A percentile compares a stretch with the other conserved stretches of the same genome.
Conservation (phyloP, 1,140 invertebrate species). For the Lepeophtheirus salmonis region DNA sequence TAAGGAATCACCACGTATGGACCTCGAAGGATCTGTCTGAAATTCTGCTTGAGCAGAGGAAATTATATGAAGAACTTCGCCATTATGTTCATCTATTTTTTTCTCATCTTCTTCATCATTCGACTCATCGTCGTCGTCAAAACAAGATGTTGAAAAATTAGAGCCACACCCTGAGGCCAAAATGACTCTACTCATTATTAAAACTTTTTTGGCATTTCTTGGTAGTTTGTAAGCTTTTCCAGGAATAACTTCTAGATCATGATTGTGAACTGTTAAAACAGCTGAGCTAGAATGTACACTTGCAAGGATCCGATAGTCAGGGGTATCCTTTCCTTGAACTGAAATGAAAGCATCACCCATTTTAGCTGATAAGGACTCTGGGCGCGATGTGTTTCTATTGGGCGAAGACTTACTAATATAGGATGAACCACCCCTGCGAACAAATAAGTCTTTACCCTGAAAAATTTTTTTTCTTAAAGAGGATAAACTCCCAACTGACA, state of each 20-base stretch:
- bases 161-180: too few species aligned
- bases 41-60: slow-evolving; percentile 1
- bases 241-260: slow-evolving; percentile 7
- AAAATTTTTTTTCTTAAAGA: background rate
- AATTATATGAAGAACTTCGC: background rate
- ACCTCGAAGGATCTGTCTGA: background rate
- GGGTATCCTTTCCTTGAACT: background rate
- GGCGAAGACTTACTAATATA: background rate
- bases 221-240: slow-evolving; percentile 2
- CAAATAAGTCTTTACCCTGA: background rate
- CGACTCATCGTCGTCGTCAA: too few species aligned
- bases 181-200: background rate
- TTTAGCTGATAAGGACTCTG: slow-evolving; percentile 1
- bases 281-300: background rate
- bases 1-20: background rate
- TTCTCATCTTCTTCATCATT: background rate
- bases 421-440: background rate
- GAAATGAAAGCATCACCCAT: background rate
- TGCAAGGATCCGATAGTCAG: background rate
- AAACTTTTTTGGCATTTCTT: background rate
- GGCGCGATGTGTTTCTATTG: background rate
- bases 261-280: slow-evolving; percentile 6
- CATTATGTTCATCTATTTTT: background rate
- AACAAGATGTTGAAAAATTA: too few species aligned
- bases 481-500: background rate